Evolutionary conservation across 2,888 invertebrate species (phyloP), one percentile per base, ranked within the genome.

Genomic region (Drosophila prostipennis): DNA sequence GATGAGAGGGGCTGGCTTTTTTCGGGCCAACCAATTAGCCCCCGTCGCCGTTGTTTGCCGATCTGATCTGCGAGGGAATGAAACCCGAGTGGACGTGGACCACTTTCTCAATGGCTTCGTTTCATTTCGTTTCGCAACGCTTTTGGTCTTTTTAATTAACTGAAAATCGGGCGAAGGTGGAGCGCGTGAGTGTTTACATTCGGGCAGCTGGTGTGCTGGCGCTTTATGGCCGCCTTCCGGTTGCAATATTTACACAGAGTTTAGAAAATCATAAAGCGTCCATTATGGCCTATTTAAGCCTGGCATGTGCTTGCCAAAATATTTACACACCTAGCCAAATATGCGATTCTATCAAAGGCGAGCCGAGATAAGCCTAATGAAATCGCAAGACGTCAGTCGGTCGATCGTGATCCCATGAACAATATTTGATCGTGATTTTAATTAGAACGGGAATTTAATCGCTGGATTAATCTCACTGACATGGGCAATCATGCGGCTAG

Each of bases 191-290:
- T 74, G 64, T 85, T 78, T 81, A 74, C 85, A 70, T 58, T 67
- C 77, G 78, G 69, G 36, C 59, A 37, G 45, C 45, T 56, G 78
- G 65, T 74, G 79, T 73, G 80, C 79, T 77, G 70, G 73, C 74
- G 64, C 77, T 85, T 85, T 87, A 81, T 84, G 85, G 80, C 72
- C 75, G 71, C 74, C 77, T 72, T 84, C 85, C 85, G 84, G 80
- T 87, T 56, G 77, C 84, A 63, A 80, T 87, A 83, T 84, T 86
- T 87, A 81, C 70, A 57, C 53, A 57, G 67, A 77, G 71, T 72
- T 79, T 80, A 73, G 71, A 79, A 80, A 70, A 79, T 76, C 80
- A 83, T 86, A 77, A 82, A 80, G 72, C 76, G 72, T 61, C 74
- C 64, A 76, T 81, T 72, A 80, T 79, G 79, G 78, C 60, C 79